These are phyloP conservation scores for Geotrupes spiniger DNA, from an alignment of 2,888 invertebrate genomes.

Conservation along the genomic window DNA sequence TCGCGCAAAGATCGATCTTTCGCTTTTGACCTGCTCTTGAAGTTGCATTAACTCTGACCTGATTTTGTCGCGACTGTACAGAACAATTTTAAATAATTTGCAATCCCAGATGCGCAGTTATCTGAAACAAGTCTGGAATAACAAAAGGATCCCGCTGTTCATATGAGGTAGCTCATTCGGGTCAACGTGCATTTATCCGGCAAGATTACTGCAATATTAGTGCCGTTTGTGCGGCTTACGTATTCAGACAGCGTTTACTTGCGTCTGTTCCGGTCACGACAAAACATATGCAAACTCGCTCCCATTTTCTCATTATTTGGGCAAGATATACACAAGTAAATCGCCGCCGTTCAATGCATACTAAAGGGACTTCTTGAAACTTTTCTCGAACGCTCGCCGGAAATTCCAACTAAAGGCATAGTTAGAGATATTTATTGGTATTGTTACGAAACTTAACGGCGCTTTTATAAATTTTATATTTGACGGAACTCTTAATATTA, in stretches of 20 bases:
- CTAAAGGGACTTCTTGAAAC: not conserved
- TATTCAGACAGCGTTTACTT: constrained; percentile 20
- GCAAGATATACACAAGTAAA: not conserved
- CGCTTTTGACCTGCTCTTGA: too few relatives aligned
- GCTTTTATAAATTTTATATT: too few relatives aligned
- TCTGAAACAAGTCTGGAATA: constrained; percentile 17
- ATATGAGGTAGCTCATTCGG: constrained; percentile 14
- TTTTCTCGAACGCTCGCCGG: not conserved
- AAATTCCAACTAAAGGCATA: not conserved
- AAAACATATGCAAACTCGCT: constrained; percentile 14
- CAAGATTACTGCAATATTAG: constrained; percentile 18
- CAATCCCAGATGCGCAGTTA: constrained; percentile 16
- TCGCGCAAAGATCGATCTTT: too few relatives aligned
- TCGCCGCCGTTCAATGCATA: not conserved
- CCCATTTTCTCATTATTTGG: constrained; percentile 7
- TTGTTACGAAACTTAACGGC: too few relatives aligned
- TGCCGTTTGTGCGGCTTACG: constrained; percentile 17
- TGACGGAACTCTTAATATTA: too few relatives aligned
- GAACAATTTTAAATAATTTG: constrained; percentile 20
- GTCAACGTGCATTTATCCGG: constrained; percentile 16
- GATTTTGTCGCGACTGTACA: not conserved
- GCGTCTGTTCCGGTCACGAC: constrained; percentile 20
- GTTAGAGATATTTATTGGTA: too few relatives aligned
- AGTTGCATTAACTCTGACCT: not conserved
- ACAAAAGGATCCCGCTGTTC: constrained; percentile 17